Evolutionary conservation across 2,888 invertebrate genomes (phyloP).

Genomic region (Uropetala carovei): DNA sequence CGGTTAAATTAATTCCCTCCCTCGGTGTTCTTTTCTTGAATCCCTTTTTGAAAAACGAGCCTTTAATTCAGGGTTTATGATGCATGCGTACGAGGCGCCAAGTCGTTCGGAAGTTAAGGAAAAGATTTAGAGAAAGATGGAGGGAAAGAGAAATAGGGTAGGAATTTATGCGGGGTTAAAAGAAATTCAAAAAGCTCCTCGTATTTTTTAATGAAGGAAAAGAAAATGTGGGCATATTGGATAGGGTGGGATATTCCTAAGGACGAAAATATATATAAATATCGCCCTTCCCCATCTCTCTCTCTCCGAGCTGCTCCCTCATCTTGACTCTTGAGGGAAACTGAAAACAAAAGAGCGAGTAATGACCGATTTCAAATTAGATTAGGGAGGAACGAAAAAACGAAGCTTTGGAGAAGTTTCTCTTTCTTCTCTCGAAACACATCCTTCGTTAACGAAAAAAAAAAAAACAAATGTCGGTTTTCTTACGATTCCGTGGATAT

Average conservation of each 20-base stretch:
- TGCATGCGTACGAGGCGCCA: too few species aligned
- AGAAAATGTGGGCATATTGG: not conserved
- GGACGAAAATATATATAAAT: not conserved
- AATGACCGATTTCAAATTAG: constrained; percentile 16
- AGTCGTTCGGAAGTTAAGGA: too few species aligned
- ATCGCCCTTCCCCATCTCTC: not conserved
- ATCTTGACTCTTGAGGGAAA: not conserved
- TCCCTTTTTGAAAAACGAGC: too few species aligned
- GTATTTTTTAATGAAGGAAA: not conserved
- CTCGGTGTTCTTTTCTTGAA: too few species aligned
- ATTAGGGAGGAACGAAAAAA: not conserved
- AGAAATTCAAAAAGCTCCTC: not conserved
- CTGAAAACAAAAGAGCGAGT: not conserved
- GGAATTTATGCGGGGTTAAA: not conserved
- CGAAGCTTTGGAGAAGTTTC: not conserved
- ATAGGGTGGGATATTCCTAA: not conserved
- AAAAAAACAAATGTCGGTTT: not conserved
- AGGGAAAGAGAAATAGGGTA: too few species aligned
- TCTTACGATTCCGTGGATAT: not conserved
- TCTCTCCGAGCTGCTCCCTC: not conserved
- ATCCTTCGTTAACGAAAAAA: not conserved
- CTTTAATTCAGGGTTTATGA: too few species aligned
- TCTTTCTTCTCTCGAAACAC: not conserved
- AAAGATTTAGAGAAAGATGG: too few species aligned
- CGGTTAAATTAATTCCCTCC: too few species aligned